phyloP scores from a whole-genome alignment of 2,797 vertebrate genomes.

The Decapterus maruadsi region DNA sequence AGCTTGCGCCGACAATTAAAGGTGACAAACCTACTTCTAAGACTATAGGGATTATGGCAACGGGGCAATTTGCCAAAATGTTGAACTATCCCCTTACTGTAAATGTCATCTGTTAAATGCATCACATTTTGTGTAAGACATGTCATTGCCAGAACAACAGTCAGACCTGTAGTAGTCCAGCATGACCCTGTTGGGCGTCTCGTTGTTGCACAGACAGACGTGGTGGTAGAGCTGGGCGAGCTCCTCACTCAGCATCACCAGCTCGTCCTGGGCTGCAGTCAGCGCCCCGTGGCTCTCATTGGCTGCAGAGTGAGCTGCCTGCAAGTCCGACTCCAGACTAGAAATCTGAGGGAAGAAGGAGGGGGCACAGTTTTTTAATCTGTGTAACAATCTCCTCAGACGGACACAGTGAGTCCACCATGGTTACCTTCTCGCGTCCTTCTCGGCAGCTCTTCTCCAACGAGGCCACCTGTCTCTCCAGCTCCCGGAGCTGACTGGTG shows the following conservation, averaged over 20 bases:
- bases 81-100: too few relatives aligned
- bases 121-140: too few relatives aligned
- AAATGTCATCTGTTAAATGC: too few relatives aligned
- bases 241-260: slow-evolving; percentile 96
- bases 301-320: slow-evolving; percentile 84
- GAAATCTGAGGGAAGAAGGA: slow-evolving; percentile 49
- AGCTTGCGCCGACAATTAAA: too few relatives aligned
- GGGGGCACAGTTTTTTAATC: background rate
- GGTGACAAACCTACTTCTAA: too few relatives aligned
- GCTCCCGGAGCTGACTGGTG: slow-evolving; percentile 84
- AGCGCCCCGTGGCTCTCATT: slow-evolving; percentile 91
- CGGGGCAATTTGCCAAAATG: too few relatives aligned
- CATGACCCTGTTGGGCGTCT: slow-evolving; percentile 97
- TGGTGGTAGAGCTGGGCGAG: slow-evolving; percentile 98
- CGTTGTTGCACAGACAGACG: slow-evolving; percentile 97
- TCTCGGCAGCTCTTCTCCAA: slow-evolving; percentile 90
- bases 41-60: too few relatives aligned
- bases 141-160: background rate
- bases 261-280: slow-evolving; percentile 93
- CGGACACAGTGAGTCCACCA: background rate
- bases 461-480: slow-evolving; percentile 88
- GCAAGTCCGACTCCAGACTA: slow-evolving; percentile 89
- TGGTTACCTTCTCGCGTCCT: slow-evolving; percentile 86
- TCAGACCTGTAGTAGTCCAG: slow-evolving; percentile 93
- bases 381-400: background rate